Conservation (phyloP, 2,888 invertebrate genomes). For the Periphyllus acericola region DNA sequence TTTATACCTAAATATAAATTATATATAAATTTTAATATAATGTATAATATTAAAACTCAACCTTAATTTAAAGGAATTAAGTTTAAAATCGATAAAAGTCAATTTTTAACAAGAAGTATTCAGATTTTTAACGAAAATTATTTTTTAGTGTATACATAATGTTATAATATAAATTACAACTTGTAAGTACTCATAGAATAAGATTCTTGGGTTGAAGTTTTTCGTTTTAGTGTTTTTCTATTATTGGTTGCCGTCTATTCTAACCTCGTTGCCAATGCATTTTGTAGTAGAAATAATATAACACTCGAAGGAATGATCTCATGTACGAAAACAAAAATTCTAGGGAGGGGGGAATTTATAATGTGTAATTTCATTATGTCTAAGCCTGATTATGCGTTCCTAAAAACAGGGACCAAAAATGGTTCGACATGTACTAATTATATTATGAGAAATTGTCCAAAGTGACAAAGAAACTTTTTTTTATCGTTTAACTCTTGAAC, state of each 20-base stretch:
- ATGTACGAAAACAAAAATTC: constrained; percentile 23
- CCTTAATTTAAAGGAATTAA: not conserved
- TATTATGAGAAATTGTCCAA: constrained; percentile 14
- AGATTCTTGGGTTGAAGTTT: not conserved
- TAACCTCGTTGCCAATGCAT: not conserved
- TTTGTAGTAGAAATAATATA: constrained; percentile 13
- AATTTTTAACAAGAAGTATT: constrained; percentile 44
- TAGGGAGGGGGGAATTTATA: not conserved
- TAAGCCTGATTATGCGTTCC: constrained; percentile 31
- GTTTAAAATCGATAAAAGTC: constrained; percentile 36
- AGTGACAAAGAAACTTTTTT: constrained; percentile 1
- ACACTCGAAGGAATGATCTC: constrained; percentile 26
- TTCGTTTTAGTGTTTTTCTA: not conserved
- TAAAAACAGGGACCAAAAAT: constrained; percentile 43
- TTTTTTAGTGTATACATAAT: constrained; percentile 12
- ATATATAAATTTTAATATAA: not conserved
- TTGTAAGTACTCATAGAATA: constrained; percentile 10
- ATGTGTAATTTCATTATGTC: constrained; percentile 4
- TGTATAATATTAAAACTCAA: not conserved
- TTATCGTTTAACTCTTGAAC: constrained; percentile 33
- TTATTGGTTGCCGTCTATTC: constrained; percentile 2
- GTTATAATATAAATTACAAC: not conserved
- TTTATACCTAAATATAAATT: not conserved
- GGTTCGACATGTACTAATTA: constrained; percentile 37
- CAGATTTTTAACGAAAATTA: constrained; percentile 7